Conservation (phyloP, 2,888 invertebrate genomes). For the Ormyrus nitidulus region DNA sequence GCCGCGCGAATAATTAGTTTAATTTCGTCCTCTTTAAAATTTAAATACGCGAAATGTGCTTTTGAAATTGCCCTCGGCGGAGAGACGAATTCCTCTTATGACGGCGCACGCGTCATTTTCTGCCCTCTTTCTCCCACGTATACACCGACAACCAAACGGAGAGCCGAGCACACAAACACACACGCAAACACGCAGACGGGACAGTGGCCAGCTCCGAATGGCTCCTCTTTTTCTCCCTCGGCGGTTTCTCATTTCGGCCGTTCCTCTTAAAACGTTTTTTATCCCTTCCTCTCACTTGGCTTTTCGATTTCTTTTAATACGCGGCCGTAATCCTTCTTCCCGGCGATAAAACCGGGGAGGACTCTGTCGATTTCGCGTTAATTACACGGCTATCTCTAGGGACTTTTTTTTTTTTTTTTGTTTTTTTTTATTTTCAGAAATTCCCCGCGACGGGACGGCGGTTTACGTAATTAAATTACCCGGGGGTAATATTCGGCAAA, state of each 20-base stretch:
- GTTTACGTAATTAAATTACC: too few relatives aligned
- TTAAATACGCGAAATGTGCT: too few relatives aligned
- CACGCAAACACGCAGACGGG: slow-evolving; percentile 47
- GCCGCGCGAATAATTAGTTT: too few relatives aligned
- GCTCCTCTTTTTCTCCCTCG: slow-evolving; percentile 34
- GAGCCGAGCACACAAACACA: neutral
- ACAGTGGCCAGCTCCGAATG: slow-evolving; percentile 38
- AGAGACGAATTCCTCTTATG: slow-evolving; percentile 73
- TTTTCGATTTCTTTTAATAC: slow-evolving; percentile 56
- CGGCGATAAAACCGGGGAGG: slow-evolving; percentile 47
- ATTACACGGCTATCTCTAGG: slow-evolving; percentile 52
- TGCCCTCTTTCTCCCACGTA: slow-evolving; percentile 7
- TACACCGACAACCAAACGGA: neutral
- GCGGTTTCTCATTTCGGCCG: slow-evolving; percentile 52
- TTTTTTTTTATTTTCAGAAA: too few relatives aligned
- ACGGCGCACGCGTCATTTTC: slow-evolving; percentile 74
- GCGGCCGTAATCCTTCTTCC: slow-evolving; percentile 51
- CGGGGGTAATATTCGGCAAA: neutral
- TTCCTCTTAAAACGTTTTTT: slow-evolving; percentile 45
- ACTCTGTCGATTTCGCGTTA: slow-evolving; percentile 49
- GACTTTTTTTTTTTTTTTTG: neutral
- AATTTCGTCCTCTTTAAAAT: too few relatives aligned
- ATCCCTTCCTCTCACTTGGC: slow-evolving; percentile 38
- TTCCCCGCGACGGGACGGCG: too few relatives aligned
- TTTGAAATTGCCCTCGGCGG: neutral